These are phyloP conservation scores for Pleuronectes platessa DNA, from an alignment of 2,113 vertebrate genomes.

Conservation along the genomic window DNA sequence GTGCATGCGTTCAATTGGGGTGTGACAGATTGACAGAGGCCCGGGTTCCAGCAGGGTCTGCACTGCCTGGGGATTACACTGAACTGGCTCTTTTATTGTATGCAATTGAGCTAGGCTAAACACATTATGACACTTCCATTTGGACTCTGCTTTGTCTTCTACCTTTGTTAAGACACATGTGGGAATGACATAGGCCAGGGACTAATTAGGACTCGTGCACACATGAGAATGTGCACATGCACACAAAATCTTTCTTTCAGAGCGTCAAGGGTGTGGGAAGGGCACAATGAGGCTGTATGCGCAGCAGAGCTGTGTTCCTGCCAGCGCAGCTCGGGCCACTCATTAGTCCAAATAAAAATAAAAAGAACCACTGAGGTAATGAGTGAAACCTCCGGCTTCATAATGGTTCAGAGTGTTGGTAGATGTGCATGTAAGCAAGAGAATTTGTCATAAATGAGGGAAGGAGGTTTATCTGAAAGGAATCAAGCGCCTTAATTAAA, in stretches of 20 bases:
- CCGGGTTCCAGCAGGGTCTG: conserved; percentile 50
- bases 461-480: conserved; percentile 5
- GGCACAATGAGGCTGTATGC: conserved; percentile 55
- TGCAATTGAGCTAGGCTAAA: conserved; percentile 37
- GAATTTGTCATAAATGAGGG: conserved; percentile 13
- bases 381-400: conserved; percentile 31
- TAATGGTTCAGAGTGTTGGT: conserved; percentile 10
- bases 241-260: conserved; percentile 26
- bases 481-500: not conserved
- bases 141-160: conserved; percentile 41
- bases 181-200: conserved; percentile 47
- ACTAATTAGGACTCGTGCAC: conserved; percentile 62
- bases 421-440: not conserved
- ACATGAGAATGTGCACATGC: conserved; percentile 16
- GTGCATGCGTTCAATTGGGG: conserved; percentile 25
- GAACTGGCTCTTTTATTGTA: conserved; percentile 44
- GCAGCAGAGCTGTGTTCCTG: conserved; percentile 44
- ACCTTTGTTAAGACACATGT: conserved; percentile 53
- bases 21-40: conserved; percentile 28
- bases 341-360: conserved; percentile 45
- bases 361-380: conserved; percentile 24
- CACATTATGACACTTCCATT: conserved; percentile 36
- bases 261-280: conserved; percentile 62
- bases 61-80: conserved; percentile 49
- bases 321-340: conserved; percentile 46